Percentiles rank a stretch among this genome's conserved stretches.
Evolutionary conservation across 2,888 invertebrate genomes (phyloP).

Genomic region (Apodemia zela): DNA sequence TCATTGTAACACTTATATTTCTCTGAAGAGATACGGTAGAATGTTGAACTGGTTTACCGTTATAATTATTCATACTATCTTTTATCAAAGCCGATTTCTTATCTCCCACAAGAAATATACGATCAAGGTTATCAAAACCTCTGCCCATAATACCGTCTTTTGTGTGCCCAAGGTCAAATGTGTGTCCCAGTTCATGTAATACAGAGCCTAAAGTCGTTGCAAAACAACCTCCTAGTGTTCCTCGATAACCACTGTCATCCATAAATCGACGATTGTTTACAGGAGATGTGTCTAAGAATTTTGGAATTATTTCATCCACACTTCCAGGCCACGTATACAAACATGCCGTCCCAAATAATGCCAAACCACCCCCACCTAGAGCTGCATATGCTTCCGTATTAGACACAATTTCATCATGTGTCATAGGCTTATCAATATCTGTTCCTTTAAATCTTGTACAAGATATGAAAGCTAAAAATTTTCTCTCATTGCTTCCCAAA

Average conservation of each 20-base stretch:
- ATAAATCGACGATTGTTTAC: conserved; percentile 88
- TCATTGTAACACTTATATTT: conserved; percentile 82
- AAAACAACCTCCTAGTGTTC: conserved; percentile 92
- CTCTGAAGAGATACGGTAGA: conserved; percentile 81
- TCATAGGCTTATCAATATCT: conserved; percentile 80
- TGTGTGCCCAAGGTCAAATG: conserved; percentile 96
- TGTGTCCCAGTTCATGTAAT: conserved; percentile 96
- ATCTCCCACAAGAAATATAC: conserved; percentile 85
- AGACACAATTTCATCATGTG: conserved; percentile 84
- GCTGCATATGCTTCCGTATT: conserved; percentile 92
- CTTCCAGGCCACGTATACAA: conserved; percentile 93
- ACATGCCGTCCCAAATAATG: conserved; percentile 93
- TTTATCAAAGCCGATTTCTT: conserved; percentile 62
- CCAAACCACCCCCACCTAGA: conserved; percentile 94
- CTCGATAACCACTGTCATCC: conserved; percentile 95
- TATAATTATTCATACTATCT: conserved; percentile 80
- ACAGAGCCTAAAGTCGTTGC: conserved; percentile 95
- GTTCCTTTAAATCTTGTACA: conserved; percentile 89
- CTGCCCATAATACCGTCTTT: conserved; percentile 95
- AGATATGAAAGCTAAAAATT: conserved; percentile 94
- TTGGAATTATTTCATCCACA: conserved; percentile 83
- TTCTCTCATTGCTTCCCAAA: conserved; percentile 83
- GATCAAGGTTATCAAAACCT: conserved; percentile 91
- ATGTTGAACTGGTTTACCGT: conserved; percentile 81
- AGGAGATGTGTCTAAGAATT: conserved; percentile 70